Conservation (phyloP, 2,888 invertebrate species). For the Eurois occulta region DNA sequence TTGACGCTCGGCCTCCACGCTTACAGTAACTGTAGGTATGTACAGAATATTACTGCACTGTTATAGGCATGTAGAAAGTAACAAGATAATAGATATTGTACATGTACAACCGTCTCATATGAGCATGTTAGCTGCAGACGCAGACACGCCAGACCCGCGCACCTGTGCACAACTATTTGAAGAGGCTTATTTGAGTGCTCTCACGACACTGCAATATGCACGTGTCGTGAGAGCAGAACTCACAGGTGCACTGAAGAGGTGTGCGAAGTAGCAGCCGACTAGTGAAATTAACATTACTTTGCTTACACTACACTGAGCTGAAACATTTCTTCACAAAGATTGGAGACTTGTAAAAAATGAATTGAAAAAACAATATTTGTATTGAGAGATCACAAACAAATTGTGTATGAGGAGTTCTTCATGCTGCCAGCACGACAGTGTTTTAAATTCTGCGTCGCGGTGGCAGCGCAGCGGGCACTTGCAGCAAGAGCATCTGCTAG, state of each 20-base stretch:
- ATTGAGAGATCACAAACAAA: background rate
- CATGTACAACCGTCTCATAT: background rate
- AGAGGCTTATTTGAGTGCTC: background rate
- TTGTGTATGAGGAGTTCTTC: background rate
- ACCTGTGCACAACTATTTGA: background rate
- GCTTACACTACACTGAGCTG: background rate
- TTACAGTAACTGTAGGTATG: background rate
- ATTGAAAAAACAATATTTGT: background rate
- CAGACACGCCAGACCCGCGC: background rate
- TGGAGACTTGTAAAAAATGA: background rate
- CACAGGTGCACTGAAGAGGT: background rate
- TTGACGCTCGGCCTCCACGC: background rate
- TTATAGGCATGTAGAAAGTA: background rate
- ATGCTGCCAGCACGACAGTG: too few relatives aligned
- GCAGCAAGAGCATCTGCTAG: background rate
- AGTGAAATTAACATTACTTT: background rate
- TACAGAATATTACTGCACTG: background rate
- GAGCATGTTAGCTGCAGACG: background rate
- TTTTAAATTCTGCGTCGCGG: too few relatives aligned
- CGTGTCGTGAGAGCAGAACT: background rate
- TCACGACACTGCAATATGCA: background rate
- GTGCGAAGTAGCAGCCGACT: background rate
- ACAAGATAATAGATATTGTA: slow-evolving; percentile 4
- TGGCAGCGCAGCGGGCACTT: background rate
- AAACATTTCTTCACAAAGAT: background rate